phyloP scores from a whole-genome alignment of 2,113 vertebrate genomes.

The Nipponia nippon region DNA sequence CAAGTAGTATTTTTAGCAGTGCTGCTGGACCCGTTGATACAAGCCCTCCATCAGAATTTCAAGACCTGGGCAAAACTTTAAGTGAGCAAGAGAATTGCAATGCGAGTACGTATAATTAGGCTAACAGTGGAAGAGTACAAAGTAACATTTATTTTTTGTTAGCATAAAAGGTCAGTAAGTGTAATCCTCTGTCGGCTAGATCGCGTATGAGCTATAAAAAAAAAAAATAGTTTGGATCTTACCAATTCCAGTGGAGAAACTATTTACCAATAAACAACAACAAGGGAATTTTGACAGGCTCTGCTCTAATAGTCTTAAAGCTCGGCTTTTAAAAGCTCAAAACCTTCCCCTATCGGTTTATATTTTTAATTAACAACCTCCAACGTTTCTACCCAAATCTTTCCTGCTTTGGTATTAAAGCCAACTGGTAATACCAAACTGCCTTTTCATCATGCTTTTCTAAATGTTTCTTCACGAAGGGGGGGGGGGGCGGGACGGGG shows the following conservation, averaged over 20 bases:
- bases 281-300: not conserved
- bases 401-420: not conserved
- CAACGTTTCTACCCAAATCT: not conserved
- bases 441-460: not conserved
- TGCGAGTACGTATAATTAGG: conserved; percentile 11
- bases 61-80: not conserved
- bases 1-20: not conserved
- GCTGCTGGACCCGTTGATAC: not conserved
- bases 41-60: not conserved
- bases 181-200: not conserved
- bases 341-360: not conserved
- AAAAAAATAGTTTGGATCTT: not conserved
- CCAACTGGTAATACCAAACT: not conserved
- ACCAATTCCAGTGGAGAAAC: not conserved
- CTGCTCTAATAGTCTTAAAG: not conserved
- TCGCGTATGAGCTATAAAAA: not conserved
- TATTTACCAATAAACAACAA: not conserved
- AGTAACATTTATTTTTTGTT: conserved; percentile 31
- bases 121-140: conserved; percentile 2
- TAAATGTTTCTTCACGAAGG: not conserved
- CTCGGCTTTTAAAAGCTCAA: not conserved
- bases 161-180: not conserved
- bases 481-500: no score
- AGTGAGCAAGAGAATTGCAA: not conserved
- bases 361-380: not conserved